A percentile compares a stretch with the other conserved stretches of the same genome.
Evolutionary conservation across 2,888 invertebrate genomes (phyloP).

Genomic region (Drosophila quinaria): DNA sequence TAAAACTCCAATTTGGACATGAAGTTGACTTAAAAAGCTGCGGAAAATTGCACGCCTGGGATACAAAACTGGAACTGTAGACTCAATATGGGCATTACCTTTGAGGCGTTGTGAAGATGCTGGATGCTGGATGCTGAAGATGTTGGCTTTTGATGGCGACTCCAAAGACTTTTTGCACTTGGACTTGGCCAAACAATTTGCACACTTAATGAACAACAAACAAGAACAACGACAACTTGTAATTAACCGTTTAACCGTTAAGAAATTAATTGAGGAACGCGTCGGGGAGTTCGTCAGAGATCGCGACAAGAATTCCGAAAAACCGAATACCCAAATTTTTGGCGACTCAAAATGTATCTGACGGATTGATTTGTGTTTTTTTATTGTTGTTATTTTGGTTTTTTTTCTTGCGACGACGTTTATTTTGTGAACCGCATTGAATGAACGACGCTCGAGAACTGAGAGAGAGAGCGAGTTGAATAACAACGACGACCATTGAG

Average conservation of each 20-base stretch:
- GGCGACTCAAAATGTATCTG: slow-evolving; percentile 5
- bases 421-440: slow-evolving; percentile 53
- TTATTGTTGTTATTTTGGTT: slow-evolving; percentile 10
- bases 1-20: slow-evolving; percentile 57
- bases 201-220: slow-evolving; percentile 61
- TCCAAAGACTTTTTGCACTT: slow-evolving; percentile 11
- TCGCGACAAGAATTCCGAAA: slow-evolving; percentile 31
- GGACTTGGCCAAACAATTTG: slow-evolving; percentile 60
- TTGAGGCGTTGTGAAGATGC: slow-evolving; percentile 41
- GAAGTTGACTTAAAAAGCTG: slow-evolving; percentile 7
- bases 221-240: slow-evolving; percentile 14
- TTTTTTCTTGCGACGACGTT: slow-evolving; percentile 7
- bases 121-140: too few species aligned
- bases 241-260: slow-evolving; percentile 39
- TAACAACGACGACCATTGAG: slow-evolving; percentile 37
- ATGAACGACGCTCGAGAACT: slow-evolving; percentile 70
- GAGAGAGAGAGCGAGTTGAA: slow-evolving; percentile 44
- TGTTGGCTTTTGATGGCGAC: slow-evolving; percentile 19
- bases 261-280: slow-evolving; percentile 51
- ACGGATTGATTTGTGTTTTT: not conserved
- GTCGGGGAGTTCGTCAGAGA: slow-evolving; percentile 22
- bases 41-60: slow-evolving; percentile 74
- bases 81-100: slow-evolving; percentile 65
- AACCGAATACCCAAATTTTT: not conserved
- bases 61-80: slow-evolving; percentile 38